Base-by-base conservation (phyloP, 2,888 invertebrate species). In the Drosophila tanythrix region DNA sequence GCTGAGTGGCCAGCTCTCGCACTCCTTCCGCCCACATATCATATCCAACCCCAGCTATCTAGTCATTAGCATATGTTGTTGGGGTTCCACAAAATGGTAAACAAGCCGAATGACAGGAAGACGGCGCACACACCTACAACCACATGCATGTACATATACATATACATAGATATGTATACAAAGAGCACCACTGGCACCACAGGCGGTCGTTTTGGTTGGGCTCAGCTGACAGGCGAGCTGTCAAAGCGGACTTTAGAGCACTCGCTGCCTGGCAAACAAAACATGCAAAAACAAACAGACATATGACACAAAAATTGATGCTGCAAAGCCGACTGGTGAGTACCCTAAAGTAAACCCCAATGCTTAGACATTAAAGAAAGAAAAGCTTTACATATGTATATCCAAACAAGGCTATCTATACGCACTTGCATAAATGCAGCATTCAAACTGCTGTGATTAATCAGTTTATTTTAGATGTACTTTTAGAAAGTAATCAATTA, bases 201-300 rank as follows among this genome's bases (percentile, higher is more conserved):
- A 76, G 79, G 76, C 69, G 55, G 52, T 55, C 79, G 65, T 55
- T 76, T 70, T 70, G 78, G 71, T 74, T 65, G 87, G 78, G 74
- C 71, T 81, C 74, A 84, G 80, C 83, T 83, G 85, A 87, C 87
- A 87, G 76, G 71, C 82, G 83, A 86, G 85, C 85, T 86, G 87
- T 86, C 85, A 87, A 86, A 86, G 87, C 87, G 87, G 85, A 87
- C 87, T 87, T 86, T 82, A 76, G 83, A 85, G 82, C 82, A 84
- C 85, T 85, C 80, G 81, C 74, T 83, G 83, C 77, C 74, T 69
- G 83, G 79, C 83, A 85, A 85, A 87, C 85, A 83, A 87, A 80
- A 81, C 75, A 80, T 71, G 78, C 65, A 55, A 68, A 70, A 76
- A 59, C 71, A 65, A 70, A 53, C 67, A 70, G 52, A 21, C 55